These are phyloP conservation scores for Tinea pellionella DNA, from an alignment of 2,888 invertebrate genomes.

Conservation along the genomic window DNA sequence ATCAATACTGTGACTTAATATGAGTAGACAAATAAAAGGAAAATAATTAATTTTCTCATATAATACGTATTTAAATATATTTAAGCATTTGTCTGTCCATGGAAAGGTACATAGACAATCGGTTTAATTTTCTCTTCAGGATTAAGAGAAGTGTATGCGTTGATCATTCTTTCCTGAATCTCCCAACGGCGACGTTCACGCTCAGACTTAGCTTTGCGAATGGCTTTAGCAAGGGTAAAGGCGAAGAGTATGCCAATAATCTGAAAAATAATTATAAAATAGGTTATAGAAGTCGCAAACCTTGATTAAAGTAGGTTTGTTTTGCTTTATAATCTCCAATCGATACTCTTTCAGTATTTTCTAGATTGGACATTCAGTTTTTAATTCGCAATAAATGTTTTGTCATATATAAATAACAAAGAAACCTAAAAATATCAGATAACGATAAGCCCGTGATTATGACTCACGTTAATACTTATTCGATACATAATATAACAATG, in stretches of 20 bases:
- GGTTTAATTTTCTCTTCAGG: slow-evolving; percentile 49
- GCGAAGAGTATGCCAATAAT: slow-evolving; percentile 90
- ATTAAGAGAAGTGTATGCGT: slow-evolving; percentile 55
- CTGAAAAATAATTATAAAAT: slow-evolving; percentile 64
- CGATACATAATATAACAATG: too few species aligned
- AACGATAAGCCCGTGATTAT: neutral
- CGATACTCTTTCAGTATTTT: neutral
- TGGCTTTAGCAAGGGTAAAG: slow-evolving; percentile 87
- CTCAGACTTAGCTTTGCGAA: slow-evolving; percentile 81
- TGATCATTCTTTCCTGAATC: slow-evolving; percentile 70
- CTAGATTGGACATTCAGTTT: neutral
- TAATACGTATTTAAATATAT: neutral
- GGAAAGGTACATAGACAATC: slow-evolving; percentile 60
- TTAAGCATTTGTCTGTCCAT: slow-evolving; percentile 26
- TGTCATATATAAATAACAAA: neutral
- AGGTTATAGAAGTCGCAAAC: too few species aligned
- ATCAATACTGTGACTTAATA: too few species aligned
- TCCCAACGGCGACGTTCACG: slow-evolving; percentile 79
- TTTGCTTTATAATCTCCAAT: too few species aligned
- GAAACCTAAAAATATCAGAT: slow-evolving; percentile 2
- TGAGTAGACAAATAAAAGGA: too few species aligned
- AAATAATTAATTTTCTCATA: too few species aligned
- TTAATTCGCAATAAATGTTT: neutral
- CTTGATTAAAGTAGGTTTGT: too few species aligned
- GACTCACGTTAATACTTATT: neutral